Conservation (phyloP, 2,888 invertebrate species). For the Augochlorella aurata region DNA sequence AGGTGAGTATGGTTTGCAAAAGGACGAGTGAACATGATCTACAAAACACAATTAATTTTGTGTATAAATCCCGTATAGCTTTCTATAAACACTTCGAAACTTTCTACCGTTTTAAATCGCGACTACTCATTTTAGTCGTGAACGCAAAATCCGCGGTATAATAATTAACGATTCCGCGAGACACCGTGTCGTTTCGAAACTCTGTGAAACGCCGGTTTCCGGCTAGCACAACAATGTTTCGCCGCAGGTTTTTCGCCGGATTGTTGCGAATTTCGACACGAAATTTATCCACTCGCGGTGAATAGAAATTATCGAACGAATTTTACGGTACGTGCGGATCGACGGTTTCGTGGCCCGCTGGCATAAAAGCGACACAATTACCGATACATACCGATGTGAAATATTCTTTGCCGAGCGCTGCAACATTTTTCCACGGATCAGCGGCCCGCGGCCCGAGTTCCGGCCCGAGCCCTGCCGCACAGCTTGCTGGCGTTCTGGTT, state of each 20-base stretch:
- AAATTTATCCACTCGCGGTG: neutral
- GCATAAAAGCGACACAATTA: neutral
- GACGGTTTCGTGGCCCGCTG: neutral
- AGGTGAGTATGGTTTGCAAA: no score
- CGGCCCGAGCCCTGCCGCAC: neutral
- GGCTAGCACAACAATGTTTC: neutral
- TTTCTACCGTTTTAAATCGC: no score
- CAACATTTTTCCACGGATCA: slow-evolving; percentile 18
- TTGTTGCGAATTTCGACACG: slow-evolving; percentile 8
- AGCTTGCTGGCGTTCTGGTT: slow-evolving; percentile 19
- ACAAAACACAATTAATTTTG: no score
- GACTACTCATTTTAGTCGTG: no score
- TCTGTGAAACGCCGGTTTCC: no score
- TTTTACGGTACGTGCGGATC: neutral
- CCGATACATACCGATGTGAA: neutral
- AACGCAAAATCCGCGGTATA: no score
- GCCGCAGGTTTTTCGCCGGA: neutral
- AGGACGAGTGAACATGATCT: no score
- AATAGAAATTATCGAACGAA: neutral
- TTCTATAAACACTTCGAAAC: no score
- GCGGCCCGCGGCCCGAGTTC: neutral
- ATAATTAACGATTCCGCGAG: no score
- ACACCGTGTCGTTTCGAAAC: no score
- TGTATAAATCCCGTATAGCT: no score
- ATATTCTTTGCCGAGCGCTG: neutral